Conservation (phyloP, 2,888 invertebrate genomes). For the Papilio protenor region DNA sequence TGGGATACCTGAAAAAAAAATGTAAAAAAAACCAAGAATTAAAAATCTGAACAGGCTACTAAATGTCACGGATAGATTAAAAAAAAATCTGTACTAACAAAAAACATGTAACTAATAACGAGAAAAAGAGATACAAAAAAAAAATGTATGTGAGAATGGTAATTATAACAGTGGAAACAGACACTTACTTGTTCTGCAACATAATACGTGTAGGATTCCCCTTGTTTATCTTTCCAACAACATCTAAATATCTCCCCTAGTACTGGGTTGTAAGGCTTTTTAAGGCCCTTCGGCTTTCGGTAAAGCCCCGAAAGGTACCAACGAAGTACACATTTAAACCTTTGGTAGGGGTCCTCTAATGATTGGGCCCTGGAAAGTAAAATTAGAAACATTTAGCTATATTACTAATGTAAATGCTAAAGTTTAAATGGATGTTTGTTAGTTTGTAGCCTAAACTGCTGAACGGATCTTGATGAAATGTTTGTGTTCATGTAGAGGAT, state of each 20-base stretch:
- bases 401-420: too few relatives aligned
- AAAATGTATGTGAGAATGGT: too few relatives aligned
- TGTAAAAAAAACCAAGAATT: not conserved
- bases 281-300: slow-evolving; percentile 96
- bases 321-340: slow-evolving; percentile 94
- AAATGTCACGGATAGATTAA: not conserved
- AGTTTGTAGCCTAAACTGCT: too few relatives aligned
- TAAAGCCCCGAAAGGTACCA: slow-evolving; percentile 97
- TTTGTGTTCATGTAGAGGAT: too few relatives aligned
- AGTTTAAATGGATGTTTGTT: too few relatives aligned
- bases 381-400: too few relatives aligned
- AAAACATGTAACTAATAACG: too few relatives aligned
- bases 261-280: slow-evolving; percentile 96
- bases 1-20: slow-evolving; percentile 89
- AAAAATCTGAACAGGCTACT: too few relatives aligned
- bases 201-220: slow-evolving; percentile 94
- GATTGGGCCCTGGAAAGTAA: slow-evolving; percentile 78
- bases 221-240: slow-evolving; percentile 91
- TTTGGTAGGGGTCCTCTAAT: slow-evolving; percentile 93
- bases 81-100: too few relatives aligned
- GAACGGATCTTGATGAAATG: too few relatives aligned
- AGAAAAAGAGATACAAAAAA: too few relatives aligned
- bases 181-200: slow-evolving; percentile 93
- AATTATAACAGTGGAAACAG: not conserved
- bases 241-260: slow-evolving; percentile 96